phyloP scores from a whole-genome alignment of 1,140 invertebrate species.

The Ostrea edulis region DNA sequence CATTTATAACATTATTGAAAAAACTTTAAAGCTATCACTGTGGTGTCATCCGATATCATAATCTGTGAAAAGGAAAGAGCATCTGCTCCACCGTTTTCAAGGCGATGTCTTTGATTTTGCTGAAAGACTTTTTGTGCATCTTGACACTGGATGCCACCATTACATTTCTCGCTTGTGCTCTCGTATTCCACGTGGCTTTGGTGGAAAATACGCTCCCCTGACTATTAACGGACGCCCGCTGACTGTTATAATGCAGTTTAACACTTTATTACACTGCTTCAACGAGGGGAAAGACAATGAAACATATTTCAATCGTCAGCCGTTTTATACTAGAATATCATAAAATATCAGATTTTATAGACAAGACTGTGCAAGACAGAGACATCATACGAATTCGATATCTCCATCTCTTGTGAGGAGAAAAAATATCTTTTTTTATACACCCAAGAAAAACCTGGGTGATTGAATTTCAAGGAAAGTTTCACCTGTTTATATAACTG shows the following conservation, averaged over 20 bases:
- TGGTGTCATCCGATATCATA: constrained; percentile 37
- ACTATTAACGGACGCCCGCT: constrained; percentile 27
- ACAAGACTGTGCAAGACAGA: not conserved
- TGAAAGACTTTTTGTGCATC: constrained; percentile 34
- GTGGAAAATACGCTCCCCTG: constrained; percentile 16
- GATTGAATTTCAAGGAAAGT: constrained; percentile 1
- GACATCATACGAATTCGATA: constrained; percentile 12
- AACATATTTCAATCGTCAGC: not conserved
- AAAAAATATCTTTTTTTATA: not conserved
- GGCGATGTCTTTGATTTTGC: constrained; percentile 21
- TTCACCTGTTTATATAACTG: constrained; percentile 24
- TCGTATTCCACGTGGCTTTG: constrained; percentile 36
- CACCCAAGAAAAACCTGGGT: constrained; percentile 10
- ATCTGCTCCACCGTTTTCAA: constrained; percentile 38
- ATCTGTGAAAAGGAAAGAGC: constrained; percentile 42
- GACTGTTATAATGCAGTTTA: not conserved
- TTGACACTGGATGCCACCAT: constrained; percentile 35
- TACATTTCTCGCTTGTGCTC: constrained; percentile 24
- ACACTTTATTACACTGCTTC: not conserved
- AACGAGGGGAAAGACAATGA: constrained; percentile 14
- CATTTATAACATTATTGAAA: constrained; percentile 41
- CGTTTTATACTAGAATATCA: not conserved
- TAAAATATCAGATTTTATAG: constrained; percentile 24
- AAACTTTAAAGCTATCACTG: constrained; percentile 31
- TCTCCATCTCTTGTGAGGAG: not conserved